These are phyloP conservation scores for Coremacera marginata DNA, from an alignment of 2,888 invertebrate species.

Conservation along the genomic window DNA sequence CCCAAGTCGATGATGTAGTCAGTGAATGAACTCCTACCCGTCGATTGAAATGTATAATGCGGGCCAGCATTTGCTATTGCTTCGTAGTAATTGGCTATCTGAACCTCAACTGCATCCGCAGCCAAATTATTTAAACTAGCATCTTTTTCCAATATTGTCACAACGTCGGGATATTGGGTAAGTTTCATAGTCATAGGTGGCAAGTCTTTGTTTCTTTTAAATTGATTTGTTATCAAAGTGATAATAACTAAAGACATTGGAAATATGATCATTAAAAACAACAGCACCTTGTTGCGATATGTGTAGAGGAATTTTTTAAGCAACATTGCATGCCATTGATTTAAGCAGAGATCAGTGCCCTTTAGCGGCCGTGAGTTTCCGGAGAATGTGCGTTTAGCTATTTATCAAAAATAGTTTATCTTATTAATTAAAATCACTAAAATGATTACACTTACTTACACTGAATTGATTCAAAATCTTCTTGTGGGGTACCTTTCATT, in stretches of 20 bases:
- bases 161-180: conserved; percentile 56
- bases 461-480: conserved; percentile 59
- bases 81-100: conserved; percentile 54
- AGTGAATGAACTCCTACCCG: conserved; percentile 46
- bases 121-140: conserved; percentile 1
- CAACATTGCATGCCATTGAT: conserved; percentile 78
- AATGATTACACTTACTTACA: conserved; percentile 57
- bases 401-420: too few species aligned
- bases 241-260: conserved; percentile 77
- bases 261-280: conserved; percentile 76
- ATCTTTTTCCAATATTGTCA: conserved; percentile 57
- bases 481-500: conserved; percentile 54
- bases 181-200: conserved; percentile 65
- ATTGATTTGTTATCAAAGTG: conserved; percentile 75
- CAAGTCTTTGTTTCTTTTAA: conserved; percentile 70
- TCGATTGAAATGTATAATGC: conserved; percentile 48
- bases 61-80: conserved; percentile 49
- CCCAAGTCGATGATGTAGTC: conserved; percentile 58
- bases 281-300: conserved; percentile 76
- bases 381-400: conserved; percentile 59
- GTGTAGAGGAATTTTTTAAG: conserved; percentile 76
- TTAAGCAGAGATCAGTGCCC: conserved; percentile 67
- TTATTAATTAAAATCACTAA: neutral
- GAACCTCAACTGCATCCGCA: conserved; percentile 23
- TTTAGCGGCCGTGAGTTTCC: conserved; percentile 55